A percentile compares a stretch with the other conserved stretches of the same genome.
Evolutionary conservation across 2,797 vertebrate species (phyloP).

Genomic region (Phoebastria nigripes): DNA sequence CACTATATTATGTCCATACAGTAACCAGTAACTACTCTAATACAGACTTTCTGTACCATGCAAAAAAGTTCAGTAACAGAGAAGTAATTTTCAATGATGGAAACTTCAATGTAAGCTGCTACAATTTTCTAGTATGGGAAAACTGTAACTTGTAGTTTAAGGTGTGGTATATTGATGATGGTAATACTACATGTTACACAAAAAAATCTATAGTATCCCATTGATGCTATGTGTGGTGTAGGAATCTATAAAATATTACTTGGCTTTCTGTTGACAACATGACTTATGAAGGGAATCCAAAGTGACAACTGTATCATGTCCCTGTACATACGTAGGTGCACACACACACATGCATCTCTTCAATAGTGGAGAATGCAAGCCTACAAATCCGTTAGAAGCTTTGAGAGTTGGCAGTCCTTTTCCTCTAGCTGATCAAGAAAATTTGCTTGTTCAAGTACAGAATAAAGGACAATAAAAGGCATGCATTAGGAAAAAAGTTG

Average conservation of each 20-base stretch:
- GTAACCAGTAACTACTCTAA: not conserved
- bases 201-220: not conserved
- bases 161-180: not conserved
- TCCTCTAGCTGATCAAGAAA: not conserved
- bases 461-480: not conserved
- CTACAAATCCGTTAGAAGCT: not conserved
- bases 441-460: not conserved
- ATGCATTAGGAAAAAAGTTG: not conserved
- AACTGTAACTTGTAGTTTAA: not conserved
- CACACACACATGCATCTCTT: accelerated
- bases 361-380: not conserved
- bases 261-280: not conserved
- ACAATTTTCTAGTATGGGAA: not conserved
- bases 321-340: accelerated
- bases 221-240: not conserved
- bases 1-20: not conserved
- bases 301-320: accelerated
- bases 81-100: not conserved
- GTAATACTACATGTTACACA: not conserved
- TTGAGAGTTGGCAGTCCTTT: not conserved
- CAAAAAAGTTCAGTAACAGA: not conserved
- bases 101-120: not conserved
- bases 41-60: not conserved
- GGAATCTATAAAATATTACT: not conserved
- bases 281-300: not conserved